Evolutionary conservation across 2,113 vertebrate species (phyloP), one percentile per base, ranked within the genome.

Genomic region (Choloepus hoffmanni): DNA sequence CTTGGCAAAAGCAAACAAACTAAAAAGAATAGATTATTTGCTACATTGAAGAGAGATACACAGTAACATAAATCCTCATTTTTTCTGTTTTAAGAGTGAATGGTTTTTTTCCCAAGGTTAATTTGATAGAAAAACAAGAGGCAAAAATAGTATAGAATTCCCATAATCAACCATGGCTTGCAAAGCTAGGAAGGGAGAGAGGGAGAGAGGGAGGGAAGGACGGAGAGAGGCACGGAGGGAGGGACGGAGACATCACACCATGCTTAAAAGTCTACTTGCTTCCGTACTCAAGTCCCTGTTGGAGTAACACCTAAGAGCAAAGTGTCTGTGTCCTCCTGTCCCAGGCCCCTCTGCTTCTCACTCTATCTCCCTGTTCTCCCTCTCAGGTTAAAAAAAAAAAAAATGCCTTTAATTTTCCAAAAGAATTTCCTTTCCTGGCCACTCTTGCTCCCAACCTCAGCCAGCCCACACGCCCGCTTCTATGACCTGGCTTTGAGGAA

Each of bases 401-500:
- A 43, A 24, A 7, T 2, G 85, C 62, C 77, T 28, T 14, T 8
- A 81, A 90, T 53, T 70, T 70, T 92, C 97, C 90, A 73, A 16
- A 97, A 96, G 90, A 63, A 90, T 60, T n/a, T 90, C 90, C 88
- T 83, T 89, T 40, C 88, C 85, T 33, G 62, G 68, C 68, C 45
- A 14, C 36, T 33, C 62, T 84, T 55, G 82, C 82, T 28, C 19
- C 11, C 33, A 11, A 1, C 53, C 62, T 45, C 16, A 26, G 3
- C 30, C 14, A 88, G 85, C 68, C 73, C 11, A n/a, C 86, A 72
- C 1, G 0, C 3, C 86, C 86, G 86, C 89, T 14, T 9, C n/a
- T 12, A 58, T 95, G 91, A 86, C 93, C 88, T 60, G 93, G 91
- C 96, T 78, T 15, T 40, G 90, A 97, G 95, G 94, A 96, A 92